Evolutionary conservation across 2,888 invertebrate species (phyloP).

Genomic region (Pollenia griseotomentosa): DNA sequence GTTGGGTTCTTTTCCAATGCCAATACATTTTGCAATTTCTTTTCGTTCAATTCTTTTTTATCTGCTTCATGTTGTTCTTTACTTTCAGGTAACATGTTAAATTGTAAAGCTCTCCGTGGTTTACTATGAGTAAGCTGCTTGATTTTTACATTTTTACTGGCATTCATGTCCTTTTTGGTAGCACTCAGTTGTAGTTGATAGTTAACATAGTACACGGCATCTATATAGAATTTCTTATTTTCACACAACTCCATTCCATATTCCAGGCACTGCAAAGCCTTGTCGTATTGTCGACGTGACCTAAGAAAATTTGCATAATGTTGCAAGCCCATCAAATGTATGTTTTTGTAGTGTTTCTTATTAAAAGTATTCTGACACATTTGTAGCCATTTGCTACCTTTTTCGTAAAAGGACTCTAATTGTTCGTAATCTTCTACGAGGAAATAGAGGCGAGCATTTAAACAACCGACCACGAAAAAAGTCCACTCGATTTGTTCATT

Average conservation of each 20-base stretch:
- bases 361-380: conserved; percentile 65
- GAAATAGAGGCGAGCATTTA: conserved; percentile 80
- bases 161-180: conserved; percentile 71
- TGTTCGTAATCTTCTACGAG: conserved; percentile 78
- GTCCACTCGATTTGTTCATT: conserved; percentile 78
- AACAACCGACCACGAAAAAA: conserved; percentile 79
- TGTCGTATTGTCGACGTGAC: conserved; percentile 73
- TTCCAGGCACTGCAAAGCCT: conserved; percentile 75
- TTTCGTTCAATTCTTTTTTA: neutral
- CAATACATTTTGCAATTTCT: neutral
- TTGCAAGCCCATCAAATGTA: conserved; percentile 76
- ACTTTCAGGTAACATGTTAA: conserved; percentile 76
- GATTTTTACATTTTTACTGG: neutral
- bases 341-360: conserved; percentile 73
- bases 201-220: conserved; percentile 78
- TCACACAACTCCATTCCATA: conserved; percentile 73
- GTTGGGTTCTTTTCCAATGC: conserved; percentile 10
- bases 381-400: conserved; percentile 75
- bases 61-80: conserved; percentile 2
- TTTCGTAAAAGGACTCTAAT: conserved; percentile 78
- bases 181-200: conserved; percentile 76
- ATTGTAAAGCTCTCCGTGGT: conserved; percentile 76
- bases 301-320: conserved; percentile 80
- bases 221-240: conserved; percentile 67
- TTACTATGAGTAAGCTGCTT: conserved; percentile 16